Conservation (phyloP, 2,888 invertebrate species). For the Listrodromus nycthemerus region DNA sequence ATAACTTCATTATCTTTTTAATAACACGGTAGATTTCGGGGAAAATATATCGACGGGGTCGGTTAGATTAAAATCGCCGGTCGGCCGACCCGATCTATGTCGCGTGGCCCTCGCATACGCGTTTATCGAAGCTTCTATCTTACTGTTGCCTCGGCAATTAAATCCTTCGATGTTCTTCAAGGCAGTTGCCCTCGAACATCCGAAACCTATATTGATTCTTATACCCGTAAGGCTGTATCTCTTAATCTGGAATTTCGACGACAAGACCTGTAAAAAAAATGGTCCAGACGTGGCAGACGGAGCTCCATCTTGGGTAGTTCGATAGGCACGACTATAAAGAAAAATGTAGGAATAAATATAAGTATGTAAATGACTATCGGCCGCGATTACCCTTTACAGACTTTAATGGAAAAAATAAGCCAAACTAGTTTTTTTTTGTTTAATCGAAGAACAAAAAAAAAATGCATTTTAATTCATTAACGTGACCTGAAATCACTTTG, state of each 20-base stretch:
- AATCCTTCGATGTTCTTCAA: slow-evolving; percentile 67
- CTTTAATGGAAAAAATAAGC: background rate
- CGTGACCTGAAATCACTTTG: slow-evolving; percentile 29
- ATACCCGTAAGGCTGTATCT: slow-evolving; percentile 51
- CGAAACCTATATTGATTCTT: slow-evolving; percentile 64
- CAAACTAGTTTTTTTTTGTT: background rate
- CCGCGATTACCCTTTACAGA: background rate
- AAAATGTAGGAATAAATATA: background rate
- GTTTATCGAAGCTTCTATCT: slow-evolving; percentile 53
- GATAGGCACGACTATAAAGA: background rate
- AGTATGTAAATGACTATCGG: background rate
- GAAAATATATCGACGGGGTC: slow-evolving; percentile 18
- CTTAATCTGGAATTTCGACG: slow-evolving; percentile 61
- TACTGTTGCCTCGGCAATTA: slow-evolving; percentile 68
- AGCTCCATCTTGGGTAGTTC: slow-evolving; percentile 8
- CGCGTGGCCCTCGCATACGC: slow-evolving; percentile 16
- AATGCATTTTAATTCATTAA: slow-evolving; percentile 3
- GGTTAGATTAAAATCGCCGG: slow-evolving; percentile 45
- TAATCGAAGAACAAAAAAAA: background rate
- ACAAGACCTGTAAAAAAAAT: slow-evolving; percentile 31
- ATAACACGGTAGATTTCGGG: slow-evolving; percentile 14
- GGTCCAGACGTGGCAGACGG: slow-evolving; percentile 31
- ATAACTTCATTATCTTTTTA: slow-evolving; percentile 6
- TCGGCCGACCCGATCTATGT: slow-evolving; percentile 23
- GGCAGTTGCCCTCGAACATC: slow-evolving; percentile 34